phyloP scores from a whole-genome alignment of 1,140 invertebrate genomes.

The Thalassaphorura encarpata region DNA sequence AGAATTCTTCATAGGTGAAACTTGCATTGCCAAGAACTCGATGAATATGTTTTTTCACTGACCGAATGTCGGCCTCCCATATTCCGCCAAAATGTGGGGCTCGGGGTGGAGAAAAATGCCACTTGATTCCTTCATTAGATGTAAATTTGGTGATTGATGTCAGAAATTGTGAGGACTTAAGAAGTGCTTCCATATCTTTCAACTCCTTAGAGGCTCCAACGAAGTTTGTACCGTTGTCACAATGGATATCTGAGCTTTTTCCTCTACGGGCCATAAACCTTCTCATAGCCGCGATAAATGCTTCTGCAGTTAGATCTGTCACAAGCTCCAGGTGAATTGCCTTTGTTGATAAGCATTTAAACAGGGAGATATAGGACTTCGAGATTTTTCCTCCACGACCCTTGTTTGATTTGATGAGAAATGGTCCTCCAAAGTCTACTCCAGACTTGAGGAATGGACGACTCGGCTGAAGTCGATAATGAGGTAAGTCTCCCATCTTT shows the following conservation, averaged over 20 bases:
- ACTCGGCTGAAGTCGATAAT: background rate
- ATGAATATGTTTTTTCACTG: slow-evolving; percentile 32
- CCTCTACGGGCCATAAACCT: slow-evolving; percentile 36
- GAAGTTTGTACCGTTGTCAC: slow-evolving; percentile 37
- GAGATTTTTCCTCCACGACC: background rate
- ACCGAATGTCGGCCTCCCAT: slow-evolving; percentile 36
- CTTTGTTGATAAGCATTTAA: slow-evolving; percentile 35
- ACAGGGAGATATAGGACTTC: slow-evolving; percentile 36
- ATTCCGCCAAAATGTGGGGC: slow-evolving; percentile 34
- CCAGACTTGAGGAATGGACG: background rate
- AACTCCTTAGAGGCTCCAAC: slow-evolving; percentile 30
- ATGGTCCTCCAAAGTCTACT: background rate
- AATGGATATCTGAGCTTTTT: slow-evolving; percentile 28
- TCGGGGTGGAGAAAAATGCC: slow-evolving; percentile 34
- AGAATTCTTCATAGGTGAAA: slow-evolving; percentile 31
- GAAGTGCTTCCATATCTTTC: background rate
- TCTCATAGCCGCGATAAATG: slow-evolving; percentile 34
- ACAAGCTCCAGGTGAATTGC: slow-evolving; percentile 38
- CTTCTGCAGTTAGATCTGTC: slow-evolving; percentile 32
- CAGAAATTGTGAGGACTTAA: background rate
- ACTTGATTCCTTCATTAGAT: slow-evolving; percentile 19
- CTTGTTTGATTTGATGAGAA: background rate
- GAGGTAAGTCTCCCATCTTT: background rate
- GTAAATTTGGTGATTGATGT: background rate
- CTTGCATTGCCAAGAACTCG: slow-evolving; percentile 17